Evolutionary conservation across 2,888 invertebrate genomes (phyloP).

Genomic region (Idaea dimidiata): DNA sequence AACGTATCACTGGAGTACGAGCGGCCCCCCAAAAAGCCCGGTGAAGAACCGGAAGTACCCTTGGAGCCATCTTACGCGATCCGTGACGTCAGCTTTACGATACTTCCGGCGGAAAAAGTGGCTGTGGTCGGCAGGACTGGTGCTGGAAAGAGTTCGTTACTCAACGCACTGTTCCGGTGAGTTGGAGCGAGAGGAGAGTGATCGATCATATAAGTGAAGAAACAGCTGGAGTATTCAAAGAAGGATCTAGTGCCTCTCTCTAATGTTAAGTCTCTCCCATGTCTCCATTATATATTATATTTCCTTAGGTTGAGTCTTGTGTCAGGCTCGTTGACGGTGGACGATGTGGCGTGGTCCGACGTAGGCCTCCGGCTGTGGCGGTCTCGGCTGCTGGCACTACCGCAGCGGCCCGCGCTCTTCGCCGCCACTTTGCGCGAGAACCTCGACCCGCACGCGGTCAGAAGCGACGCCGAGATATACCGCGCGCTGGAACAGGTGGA

Average conservation of each 20-base stretch:
- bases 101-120: conserved; percentile 82
- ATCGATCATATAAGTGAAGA: too few species aligned
- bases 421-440: conserved; percentile 89
- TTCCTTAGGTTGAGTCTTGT: conserved; percentile 69
- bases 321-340: conserved; percentile 67
- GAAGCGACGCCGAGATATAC: conserved; percentile 85
- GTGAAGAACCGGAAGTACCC: conserved; percentile 43
- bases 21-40: conserved; percentile 45
- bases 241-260: too few species aligned
- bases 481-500: conserved; percentile 88
- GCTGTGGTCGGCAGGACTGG: conserved; percentile 92
- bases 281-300: too few species aligned
- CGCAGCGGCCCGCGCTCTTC: conserved; percentile 87
- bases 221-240: neutral
- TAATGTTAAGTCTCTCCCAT: too few species aligned
- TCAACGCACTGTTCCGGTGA: conserved; percentile 87
- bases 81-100: conserved; percentile 75
- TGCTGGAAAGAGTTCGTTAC: conserved; percentile 89
- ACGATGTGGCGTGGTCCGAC: conserved; percentile 58
- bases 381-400: conserved; percentile 81
- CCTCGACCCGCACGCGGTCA: conserved; percentile 86
- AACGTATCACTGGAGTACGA: conserved; percentile 70
- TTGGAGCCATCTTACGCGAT: conserved; percentile 64
- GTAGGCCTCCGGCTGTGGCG: conserved; percentile 80
- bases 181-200: too few species aligned